A percentile compares a stretch with the other conserved stretches of the same genome.
Conservation (phyloP, 2,888 invertebrate species). For the Brachyptera putata region DNA sequence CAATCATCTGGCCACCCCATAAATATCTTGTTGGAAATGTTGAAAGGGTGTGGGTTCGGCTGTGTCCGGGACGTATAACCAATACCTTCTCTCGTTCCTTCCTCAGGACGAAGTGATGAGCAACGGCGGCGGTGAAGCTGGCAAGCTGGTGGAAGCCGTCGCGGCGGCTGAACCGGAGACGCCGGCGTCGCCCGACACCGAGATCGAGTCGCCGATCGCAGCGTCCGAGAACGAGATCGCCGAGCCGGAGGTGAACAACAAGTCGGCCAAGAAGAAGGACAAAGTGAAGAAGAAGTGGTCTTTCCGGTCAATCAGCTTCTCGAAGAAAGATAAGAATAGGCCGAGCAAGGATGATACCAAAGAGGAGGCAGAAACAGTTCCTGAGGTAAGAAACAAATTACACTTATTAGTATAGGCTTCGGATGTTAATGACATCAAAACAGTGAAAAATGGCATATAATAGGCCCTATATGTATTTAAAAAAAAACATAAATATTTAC, state of each 20-base stretch:
- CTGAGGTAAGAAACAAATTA: conserved; percentile 55
- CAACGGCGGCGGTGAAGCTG: conserved; percentile 44
- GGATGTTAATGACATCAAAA: too few species aligned
- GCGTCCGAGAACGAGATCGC: background rate
- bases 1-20: too few species aligned
- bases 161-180: conserved; percentile 43
- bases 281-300: conserved; percentile 86
- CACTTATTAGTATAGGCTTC: too few species aligned
- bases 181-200: conserved; percentile 38
- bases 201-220: background rate
- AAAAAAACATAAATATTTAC: too few species aligned
- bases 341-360: conserved; percentile 64
- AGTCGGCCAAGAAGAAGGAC: conserved; percentile 40
- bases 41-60: too few species aligned
- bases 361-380: conserved; percentile 50
- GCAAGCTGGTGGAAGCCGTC: conserved; percentile 38
- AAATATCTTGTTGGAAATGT: too few species aligned
- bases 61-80: too few species aligned
- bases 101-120: conserved; percentile 43
- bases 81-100: too few species aligned
- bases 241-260: conserved; percentile 37
- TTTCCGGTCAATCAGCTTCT: conserved; percentile 80
- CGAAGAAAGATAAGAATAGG: conserved; percentile 82
- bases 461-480: too few species aligned
- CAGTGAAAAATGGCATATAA: too few species aligned